phyloP scores from a whole-genome alignment of 2,113 vertebrate species.

The Columbina picui region DNA sequence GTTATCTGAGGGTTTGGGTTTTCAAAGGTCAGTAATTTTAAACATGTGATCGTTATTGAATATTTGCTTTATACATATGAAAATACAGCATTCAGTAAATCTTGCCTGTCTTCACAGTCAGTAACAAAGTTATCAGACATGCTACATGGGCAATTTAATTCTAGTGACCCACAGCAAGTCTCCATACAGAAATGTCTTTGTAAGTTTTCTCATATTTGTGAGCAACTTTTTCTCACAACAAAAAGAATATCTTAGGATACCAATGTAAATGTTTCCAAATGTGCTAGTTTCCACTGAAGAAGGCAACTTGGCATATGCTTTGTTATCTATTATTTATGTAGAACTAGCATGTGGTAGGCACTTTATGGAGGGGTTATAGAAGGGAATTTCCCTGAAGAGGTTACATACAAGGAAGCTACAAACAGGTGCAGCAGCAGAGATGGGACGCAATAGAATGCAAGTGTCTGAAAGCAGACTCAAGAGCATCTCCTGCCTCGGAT shows the following conservation, averaged over 20 bases:
- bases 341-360: not conserved
- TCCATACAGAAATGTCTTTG: not conserved
- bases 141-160: not conserved
- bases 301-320: not conserved
- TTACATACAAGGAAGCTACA: not conserved
- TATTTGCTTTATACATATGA: not conserved
- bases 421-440: not conserved
- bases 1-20: not conserved
- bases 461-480: not conserved
- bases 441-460: not conserved
- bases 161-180: not conserved
- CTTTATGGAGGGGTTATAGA: not conserved
- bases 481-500: not conserved
- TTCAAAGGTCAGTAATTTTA: not conserved
- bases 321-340: not conserved
- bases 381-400: not conserved
- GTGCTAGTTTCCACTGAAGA: not conserved
- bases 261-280: not conserved
- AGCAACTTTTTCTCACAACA: not conserved
- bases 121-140: not conserved
- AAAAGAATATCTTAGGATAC: not conserved
- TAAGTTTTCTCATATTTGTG: not conserved
- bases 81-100: not conserved
- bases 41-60: not conserved
- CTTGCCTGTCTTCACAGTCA: not conserved